These are phyloP conservation scores for Aphelenchoides avenae DNA, from an alignment of 1,140 invertebrate genomes.

Conservation along the genomic window DNA sequence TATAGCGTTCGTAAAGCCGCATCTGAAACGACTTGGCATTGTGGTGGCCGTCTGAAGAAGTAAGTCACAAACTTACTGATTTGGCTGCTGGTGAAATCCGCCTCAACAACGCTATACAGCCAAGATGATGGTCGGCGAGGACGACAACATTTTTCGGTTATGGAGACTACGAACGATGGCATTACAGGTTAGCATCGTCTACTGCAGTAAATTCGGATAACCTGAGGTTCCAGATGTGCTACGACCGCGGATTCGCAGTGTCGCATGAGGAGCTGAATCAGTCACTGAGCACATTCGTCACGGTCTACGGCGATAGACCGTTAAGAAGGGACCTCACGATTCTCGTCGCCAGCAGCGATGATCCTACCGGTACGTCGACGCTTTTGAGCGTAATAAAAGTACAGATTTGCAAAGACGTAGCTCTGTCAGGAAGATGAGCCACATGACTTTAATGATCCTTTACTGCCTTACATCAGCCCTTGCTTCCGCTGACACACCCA, in stretches of 20 bases:
- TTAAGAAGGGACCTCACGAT: slow-evolving; percentile 11
- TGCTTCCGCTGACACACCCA: background rate
- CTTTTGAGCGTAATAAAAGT: slow-evolving; percentile 4
- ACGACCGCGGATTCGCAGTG: slow-evolving; percentile 9
- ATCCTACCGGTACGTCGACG: slow-evolving; percentile 4
- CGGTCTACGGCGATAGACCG: slow-evolving; percentile 8
- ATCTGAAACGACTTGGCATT: too few species aligned
- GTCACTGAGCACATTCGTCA: slow-evolving; percentile 7
- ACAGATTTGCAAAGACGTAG: background rate
- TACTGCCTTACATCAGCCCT: background rate
- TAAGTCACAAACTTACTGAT: too few species aligned
- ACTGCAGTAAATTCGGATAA: background rate
- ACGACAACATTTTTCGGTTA: slow-evolving; percentile 11
- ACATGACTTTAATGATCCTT: background rate
- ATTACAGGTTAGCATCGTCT: slow-evolving; percentile 2
- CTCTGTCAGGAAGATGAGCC: background rate
- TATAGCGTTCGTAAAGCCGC: too few species aligned
- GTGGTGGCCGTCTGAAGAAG: too few species aligned
- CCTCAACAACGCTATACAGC: too few species aligned
- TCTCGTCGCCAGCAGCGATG: slow-evolving; percentile 8
- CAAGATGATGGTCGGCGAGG: slow-evolving; percentile 10
- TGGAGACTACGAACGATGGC: slow-evolving; percentile 17
- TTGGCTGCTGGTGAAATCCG: too few species aligned
- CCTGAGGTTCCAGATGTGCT: slow-evolving; percentile 2
- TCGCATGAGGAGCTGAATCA: slow-evolving; percentile 16